Percentiles rank a stretch among this genome's conserved stretches.
phyloP scores from a whole-genome alignment of 2,888 invertebrate species.

The Timema cristinae region DNA sequence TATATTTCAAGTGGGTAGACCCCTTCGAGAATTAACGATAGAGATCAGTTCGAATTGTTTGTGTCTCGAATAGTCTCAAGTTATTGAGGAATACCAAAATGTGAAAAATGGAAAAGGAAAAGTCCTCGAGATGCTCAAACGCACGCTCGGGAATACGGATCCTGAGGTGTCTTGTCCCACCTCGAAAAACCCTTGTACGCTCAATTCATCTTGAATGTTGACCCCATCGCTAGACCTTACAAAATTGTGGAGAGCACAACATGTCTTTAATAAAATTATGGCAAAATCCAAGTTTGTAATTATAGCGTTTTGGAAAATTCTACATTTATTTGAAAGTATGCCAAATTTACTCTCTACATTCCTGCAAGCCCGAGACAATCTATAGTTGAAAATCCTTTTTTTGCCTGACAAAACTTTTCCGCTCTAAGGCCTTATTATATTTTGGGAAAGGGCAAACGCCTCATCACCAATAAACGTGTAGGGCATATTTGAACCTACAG shows the following conservation, averaged over 20 bases:
- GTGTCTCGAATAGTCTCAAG: too few species aligned
- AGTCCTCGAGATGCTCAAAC: too few species aligned
- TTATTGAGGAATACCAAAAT: too few species aligned
- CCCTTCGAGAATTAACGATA: too few species aligned
- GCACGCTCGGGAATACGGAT: too few species aligned
- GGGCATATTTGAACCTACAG: background rate
- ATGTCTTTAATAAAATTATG: background rate
- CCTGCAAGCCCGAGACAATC: background rate
- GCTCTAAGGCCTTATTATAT: background rate
- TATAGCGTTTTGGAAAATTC: background rate
- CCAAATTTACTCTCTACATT: conserved; percentile 8
- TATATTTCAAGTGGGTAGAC: too few species aligned
- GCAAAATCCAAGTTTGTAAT: background rate
- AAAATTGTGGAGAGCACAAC: background rate
- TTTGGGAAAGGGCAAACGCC: background rate
- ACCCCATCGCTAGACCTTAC: background rate
- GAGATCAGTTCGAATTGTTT: too few species aligned
- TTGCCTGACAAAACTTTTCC: background rate
- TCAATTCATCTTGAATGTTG: conserved; percentile 4
- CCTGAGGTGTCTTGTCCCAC: too few species aligned
- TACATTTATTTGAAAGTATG: conserved; percentile 4
- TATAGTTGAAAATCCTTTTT: too few species aligned
- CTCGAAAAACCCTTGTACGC: background rate
- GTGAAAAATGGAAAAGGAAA: too few species aligned
- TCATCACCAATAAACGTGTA: background rate